Evolutionary conservation across 2,888 invertebrate genomes (phyloP), one percentile per base, ranked within the genome.

Genomic region (Cryptus armator): DNA sequence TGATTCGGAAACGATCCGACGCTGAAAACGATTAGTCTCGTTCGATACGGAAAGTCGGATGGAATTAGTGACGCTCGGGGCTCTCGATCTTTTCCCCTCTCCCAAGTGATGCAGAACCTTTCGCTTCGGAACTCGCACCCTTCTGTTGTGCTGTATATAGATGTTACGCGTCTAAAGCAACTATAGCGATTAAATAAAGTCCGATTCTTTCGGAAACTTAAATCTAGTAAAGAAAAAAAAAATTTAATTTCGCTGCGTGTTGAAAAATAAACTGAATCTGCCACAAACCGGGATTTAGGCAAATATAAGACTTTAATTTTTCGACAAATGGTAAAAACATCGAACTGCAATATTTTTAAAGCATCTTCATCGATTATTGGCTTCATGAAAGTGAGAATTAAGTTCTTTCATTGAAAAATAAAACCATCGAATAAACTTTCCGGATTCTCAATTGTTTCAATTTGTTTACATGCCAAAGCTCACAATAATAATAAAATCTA

Each of bases 21-120:
- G 74, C 68, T 75, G 43, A 24, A 24, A 76, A 80, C 83, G 83
- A 83, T 83, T 80, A 80, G 79, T 83, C 72, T 83, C 83, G 53
- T 80, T 66, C 64, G 79, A 80, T 80, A 37, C 19, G 53, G 19
- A 83, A 80, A 80, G 70, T 80, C 75, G 70, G 48, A 71, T 76
- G 79, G 75, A 80, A 83, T 80, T 76, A 83, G 75, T 56, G 68
- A 66, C 56, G 71, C 19, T 71, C 46, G 46, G 64, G 44, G 46
- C 64, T 46, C 64, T 64, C 64, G 32, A 74, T 59, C 74, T 46
- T 62, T n/a, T 59, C 46, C 74, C 62, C 62, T 48, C 48, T n/a
- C 46, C 1, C 14, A 44, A 62, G 46, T 62, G 74, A 74, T 46
- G 29, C 74, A 46, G 46, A 74, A 46, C 74, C 29, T 29, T 32